Base-by-base conservation (phyloP, 2,888 invertebrate species). In the Bombylius discolor region DNA sequence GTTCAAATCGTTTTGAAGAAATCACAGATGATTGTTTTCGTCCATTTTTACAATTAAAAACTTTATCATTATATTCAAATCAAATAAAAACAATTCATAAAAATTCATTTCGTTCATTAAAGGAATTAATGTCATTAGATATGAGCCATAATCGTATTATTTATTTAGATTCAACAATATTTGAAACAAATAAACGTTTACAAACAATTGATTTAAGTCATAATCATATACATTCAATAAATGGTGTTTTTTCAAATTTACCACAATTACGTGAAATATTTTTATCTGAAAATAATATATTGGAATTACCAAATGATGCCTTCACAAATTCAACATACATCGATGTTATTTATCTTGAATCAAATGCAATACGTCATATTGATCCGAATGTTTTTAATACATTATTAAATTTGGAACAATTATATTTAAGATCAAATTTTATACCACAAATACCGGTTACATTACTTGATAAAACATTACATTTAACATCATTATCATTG, bases 71-170 rank as follows among this genome's bases (percentile, higher is more conserved):
- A 62, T 90, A 89, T 73, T 87, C 88, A 68, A 93, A 94, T 70
- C 82, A 85, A 55, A 86, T 95, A 53, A 84, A 86, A 66, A 76
- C 78, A 56, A 82, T 94, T 45, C 84, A 88, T 61, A 83, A 84
- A 64, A 82, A 86, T 66, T 84, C 88, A 13, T 93, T 95, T 72
- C 76, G 79, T 61, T 82, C 83, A 8, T 76, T 94, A 60, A 78
- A 76, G 54, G 81, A 84, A 64, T 76, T 95, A 55, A 89, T 90
- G 75, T 86, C 87, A 11, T 77, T 94, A 60, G 91, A 92, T 71
- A 80, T 95, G 67, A 90, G 90, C 67, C 86, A 89, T 71, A 95
- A 94, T 72, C 88, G 88, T 73, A 87, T 91, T 60, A 83, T 87
- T 23, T 81, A 79, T 61, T 76, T 94, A 59, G 84, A 86, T 63